phyloP scores from a whole-genome alignment of 1,140 invertebrate genomes.

The Listronotus bonariensis region DNA sequence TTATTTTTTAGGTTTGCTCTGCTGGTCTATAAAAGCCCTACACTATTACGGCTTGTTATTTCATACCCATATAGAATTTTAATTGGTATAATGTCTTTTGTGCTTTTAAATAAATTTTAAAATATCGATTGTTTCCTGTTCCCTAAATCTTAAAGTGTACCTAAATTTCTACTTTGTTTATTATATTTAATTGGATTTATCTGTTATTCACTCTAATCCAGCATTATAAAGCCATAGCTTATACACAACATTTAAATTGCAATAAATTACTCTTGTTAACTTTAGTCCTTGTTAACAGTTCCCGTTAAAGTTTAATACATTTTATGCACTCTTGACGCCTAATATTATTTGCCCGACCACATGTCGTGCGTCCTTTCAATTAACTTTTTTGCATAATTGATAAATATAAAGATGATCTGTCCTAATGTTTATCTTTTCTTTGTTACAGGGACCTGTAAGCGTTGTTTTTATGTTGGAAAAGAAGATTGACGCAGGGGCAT shows the following conservation, averaged over 20 bases:
- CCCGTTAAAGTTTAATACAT: constrained; percentile 7
- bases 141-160: too few relatives aligned
- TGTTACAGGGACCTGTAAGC: constrained; percentile 45
- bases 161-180: too few relatives aligned
- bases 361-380: constrained; percentile 4
- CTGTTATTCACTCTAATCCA: too few relatives aligned
- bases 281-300: neutral
- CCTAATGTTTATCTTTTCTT: constrained; percentile 28
- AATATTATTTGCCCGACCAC: neutral
- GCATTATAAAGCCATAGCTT: too few relatives aligned
- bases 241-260: constrained; percentile 4
- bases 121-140: too few relatives aligned
- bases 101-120: too few relatives aligned
- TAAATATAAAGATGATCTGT: constrained; percentile 15
- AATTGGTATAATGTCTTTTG: too few relatives aligned
- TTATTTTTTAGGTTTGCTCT: too few relatives aligned
- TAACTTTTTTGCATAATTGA: constrained; percentile 10
- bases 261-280: constrained; percentile 1
- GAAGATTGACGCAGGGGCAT: constrained; percentile 4
- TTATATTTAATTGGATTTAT: too few relatives aligned
- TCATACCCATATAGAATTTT: too few relatives aligned
- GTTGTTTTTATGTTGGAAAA: constrained; percentile 35
- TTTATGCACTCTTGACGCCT: constrained; percentile 5
- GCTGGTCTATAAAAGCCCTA: too few relatives aligned
- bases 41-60: too few relatives aligned